A percentile compares a stretch with the other conserved stretches of the same genome.
Conservation (phyloP, 2,888 invertebrate genomes). For the Athalia rosae region DNA sequence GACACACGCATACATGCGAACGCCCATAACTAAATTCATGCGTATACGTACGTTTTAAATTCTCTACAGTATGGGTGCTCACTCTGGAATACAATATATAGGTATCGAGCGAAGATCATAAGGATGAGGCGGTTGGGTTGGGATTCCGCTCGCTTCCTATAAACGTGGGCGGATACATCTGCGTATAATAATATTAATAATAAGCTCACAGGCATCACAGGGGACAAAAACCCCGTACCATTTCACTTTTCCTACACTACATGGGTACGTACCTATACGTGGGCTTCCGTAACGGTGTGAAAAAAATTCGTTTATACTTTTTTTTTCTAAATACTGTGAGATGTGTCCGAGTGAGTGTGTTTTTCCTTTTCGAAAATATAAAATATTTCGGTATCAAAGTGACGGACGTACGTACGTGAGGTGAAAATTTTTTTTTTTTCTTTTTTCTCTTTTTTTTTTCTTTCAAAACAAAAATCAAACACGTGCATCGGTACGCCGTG, state of each 20-base stretch:
- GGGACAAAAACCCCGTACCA: conserved; percentile 31
- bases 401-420: no score
- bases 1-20: neutral
- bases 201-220: conserved; percentile 15
- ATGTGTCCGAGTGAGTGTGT: neutral
- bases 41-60: no score
- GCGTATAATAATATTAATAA: conserved; percentile 43
- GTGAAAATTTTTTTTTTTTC: no score
- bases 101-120: conserved; percentile 40
- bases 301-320: no score
- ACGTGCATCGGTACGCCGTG: no score
- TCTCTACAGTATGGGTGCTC: no score
- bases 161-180: conserved; percentile 38
- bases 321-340: no score
- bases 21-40: no score
- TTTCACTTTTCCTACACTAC: neutral
- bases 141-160: neutral
- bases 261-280: no score
- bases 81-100: conserved; percentile 25
- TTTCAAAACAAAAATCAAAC: no score
- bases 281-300: no score
- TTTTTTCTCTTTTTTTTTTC: no score
- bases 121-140: conserved; percentile 31
- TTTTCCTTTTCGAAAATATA: neutral
- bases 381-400: neutral